Conservation (phyloP, 1,140 invertebrate species). For the Drosophila prosaltans region DNA sequence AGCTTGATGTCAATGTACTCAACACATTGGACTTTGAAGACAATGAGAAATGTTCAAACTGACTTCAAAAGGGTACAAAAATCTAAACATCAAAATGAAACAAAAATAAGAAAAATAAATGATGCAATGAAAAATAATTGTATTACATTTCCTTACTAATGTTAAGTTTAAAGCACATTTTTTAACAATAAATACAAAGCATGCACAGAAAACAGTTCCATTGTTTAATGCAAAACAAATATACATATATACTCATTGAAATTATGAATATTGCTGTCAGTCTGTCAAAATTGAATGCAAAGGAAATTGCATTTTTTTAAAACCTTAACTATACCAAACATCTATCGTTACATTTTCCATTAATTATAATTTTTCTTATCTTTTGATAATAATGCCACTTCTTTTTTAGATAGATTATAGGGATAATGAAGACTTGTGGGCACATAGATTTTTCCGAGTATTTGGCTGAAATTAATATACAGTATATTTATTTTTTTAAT, state of each 20-base stretch:
- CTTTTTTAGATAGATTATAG: constrained; percentile 73
- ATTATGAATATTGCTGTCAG: neutral
- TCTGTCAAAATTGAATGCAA: neutral
- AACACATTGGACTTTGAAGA: constrained; percentile 91
- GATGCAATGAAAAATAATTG: constrained; percentile 31
- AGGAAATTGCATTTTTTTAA: no score
- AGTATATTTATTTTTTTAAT: neutral
- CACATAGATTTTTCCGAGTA: constrained; percentile 68
- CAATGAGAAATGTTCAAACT: constrained; percentile 64
- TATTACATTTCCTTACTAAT: no score
- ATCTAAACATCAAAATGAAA: constrained; percentile 1
- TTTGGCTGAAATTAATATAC: constrained; percentile 42
- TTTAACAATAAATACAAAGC: no score
- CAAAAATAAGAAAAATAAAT: constrained; percentile 27
- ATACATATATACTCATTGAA: no score
- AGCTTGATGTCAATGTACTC: constrained; percentile 91
- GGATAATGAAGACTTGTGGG: constrained; percentile 75
- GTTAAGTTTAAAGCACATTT: no score
- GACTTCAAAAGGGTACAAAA: constrained; percentile 2
- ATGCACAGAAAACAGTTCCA: no score
- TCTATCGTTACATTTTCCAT: neutral
- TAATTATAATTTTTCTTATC: neutral
- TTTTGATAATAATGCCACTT: constrained; percentile 37
- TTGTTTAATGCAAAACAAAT: no score
- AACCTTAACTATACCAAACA: no score